Conservation (phyloP, 2,113 vertebrate species). For the Eidolon helvum region DNA sequence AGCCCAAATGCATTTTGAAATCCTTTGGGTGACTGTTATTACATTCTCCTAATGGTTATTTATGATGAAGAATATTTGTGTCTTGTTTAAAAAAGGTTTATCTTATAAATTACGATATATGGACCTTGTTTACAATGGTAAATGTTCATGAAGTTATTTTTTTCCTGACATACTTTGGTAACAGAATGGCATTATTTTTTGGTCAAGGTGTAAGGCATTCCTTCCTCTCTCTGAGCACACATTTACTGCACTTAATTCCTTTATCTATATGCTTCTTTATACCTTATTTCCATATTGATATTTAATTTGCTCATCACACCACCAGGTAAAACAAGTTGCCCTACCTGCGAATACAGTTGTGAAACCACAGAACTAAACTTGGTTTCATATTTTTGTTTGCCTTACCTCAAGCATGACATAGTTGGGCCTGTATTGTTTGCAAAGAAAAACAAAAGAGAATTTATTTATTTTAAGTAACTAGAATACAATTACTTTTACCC, state of each 20-base stretch:
- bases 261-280: neutral
- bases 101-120: neutral
- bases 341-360: neutral
- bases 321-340: neutral
- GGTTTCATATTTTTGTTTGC: neutral
- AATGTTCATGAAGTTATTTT: neutral
- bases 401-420: neutral
- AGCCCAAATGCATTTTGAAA: neutral
- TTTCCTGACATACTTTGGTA: slow-evolving; percentile 1
- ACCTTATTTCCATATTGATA: neutral
- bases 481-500: slow-evolving; percentile 15
- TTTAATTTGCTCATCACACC: neutral
- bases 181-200: neutral
- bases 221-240: neutral
- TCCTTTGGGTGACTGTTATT: neutral
- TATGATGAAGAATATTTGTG: neutral
- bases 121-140: neutral
- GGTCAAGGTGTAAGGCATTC: neutral
- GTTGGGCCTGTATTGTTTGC: neutral
- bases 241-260: neutral
- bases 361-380: neutral
- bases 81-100: neutral
- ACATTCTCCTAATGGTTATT: neutral
- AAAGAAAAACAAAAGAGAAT: neutral
- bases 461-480: neutral